Evolutionary conservation across 2,888 invertebrate genomes (phyloP), one percentile per base, ranked within the genome.

Genomic region (Craniophora ligustri): DNA sequence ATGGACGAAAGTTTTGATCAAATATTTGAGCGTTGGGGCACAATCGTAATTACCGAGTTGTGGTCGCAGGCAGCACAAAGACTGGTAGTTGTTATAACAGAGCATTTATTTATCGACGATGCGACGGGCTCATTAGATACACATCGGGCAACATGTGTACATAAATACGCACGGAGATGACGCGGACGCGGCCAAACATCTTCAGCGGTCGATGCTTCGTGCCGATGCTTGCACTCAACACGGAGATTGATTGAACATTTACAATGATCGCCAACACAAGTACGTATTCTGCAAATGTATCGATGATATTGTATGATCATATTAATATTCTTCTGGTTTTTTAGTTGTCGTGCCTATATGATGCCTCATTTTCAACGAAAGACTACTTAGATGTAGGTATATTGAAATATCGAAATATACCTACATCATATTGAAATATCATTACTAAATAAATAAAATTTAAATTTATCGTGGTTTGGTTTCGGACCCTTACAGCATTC

Each of bases 31-130:
- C 82, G 84, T 86, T 81, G 84, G 81, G 79, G 76, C 82, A 82
- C 81, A 85, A 85, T 86, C 83, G 86, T 90, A 89, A 91, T 91
- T 90, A 91, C 86, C 64, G 79, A 75, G 82, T 81, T 80, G 81
- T 76, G 76, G 70, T 72, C 81, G 78, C 78, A 67, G 72, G 64
- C 66, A 50, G 75, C 77, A 89, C 88, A 87, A 92, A 92, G 91
- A 89, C 88, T 86, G 88, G 89, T 92, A 91, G 92, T 92, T 86
- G 87, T 75, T 89, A 84, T 87, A 86, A 85, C 87, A 84, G 87
- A 61, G 78, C 81, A 79, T 81, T 83, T 87, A 83, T 90, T 87
- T 86, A 82, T 84, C 66, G 76, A 83, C 82, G 59, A 53, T 63
- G 71, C 84, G 81, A 76, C 84, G 78, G 78, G 82, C 89, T 91